Evolutionary conservation across 2,113 vertebrate species (phyloP).

Genomic region (Amphiprion ocellaris): DNA sequence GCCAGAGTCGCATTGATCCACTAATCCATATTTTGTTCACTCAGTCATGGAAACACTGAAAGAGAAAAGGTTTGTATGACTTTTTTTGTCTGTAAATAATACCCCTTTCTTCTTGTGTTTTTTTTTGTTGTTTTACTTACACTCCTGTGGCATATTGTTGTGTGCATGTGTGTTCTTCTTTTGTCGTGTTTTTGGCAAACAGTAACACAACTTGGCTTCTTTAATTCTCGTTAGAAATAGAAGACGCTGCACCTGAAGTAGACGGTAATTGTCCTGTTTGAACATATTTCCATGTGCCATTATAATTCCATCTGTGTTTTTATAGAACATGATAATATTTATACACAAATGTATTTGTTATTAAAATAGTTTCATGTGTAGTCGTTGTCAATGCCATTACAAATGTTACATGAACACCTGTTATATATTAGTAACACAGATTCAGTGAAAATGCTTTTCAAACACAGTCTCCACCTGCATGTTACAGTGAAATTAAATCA

Average conservation of each 20-base stretch:
- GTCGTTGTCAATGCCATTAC: not conserved
- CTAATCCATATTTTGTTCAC: slow-evolving; percentile 71
- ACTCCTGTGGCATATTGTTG: slow-evolving; percentile 1
- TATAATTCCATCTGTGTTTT: not conserved
- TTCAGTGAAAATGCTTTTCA: fast-evolving
- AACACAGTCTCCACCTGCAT: not conserved
- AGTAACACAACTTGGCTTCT: not conserved
- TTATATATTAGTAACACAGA: not conserved
- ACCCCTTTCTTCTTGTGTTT: not conserved
- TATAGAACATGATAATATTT: slow-evolving; percentile 1
- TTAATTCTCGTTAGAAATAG: slow-evolving; percentile 21
- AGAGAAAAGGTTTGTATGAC: slow-evolving; percentile 54
- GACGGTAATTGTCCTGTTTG: slow-evolving; percentile 68
- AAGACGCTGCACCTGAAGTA: slow-evolving; percentile 58
- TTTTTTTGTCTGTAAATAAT: slow-evolving; percentile 48
- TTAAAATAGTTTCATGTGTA: not conserved
- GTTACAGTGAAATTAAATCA: not conserved
- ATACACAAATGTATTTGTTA: not conserved
- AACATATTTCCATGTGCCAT: not conserved
- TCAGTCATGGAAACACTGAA: slow-evolving; percentile 62
- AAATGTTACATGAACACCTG: not conserved
- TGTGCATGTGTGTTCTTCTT: not conserved
- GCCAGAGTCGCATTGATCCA: slow-evolving; percentile 63
- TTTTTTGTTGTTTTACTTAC: not conserved
- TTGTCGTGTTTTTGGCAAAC: slow-evolving; percentile 13